These are phyloP conservation scores for Ochlodes sylvanus DNA, from an alignment of 2,888 invertebrate genomes.

Conservation along the genomic window DNA sequence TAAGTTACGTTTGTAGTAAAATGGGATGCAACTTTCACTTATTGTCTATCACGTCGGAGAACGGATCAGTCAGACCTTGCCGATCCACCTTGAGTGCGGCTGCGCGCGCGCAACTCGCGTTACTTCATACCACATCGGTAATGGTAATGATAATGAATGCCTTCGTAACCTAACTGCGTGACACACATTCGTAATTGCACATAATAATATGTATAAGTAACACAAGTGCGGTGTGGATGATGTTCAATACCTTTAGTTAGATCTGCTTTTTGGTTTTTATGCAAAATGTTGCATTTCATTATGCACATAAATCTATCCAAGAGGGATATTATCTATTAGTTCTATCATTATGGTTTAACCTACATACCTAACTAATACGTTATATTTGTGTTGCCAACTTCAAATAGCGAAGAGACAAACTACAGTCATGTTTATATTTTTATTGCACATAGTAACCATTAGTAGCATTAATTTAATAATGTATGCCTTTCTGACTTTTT, in stretches of 20 bases:
- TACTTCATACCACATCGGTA: conserved; percentile 39
- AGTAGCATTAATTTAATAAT: too few relatives aligned
- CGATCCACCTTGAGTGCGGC: conserved; percentile 65
- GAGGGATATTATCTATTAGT: too few relatives aligned
- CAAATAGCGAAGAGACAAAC: too few relatives aligned
- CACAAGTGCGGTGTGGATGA: neutral
- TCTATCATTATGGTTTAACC: too few relatives aligned
- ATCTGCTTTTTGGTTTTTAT: neutral
- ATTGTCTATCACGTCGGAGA: conserved; percentile 62
- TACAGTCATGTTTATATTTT: too few relatives aligned
- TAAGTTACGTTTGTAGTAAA: neutral
- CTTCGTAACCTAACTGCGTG: conserved; percentile 41
- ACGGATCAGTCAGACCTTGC: conserved; percentile 74
- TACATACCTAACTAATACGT: too few relatives aligned
- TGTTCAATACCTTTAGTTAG: neutral
- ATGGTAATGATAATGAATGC: conserved; percentile 47
- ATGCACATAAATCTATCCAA: too few relatives aligned
- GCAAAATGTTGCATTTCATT: neutral
- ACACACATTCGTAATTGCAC: conserved; percentile 46
- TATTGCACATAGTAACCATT: too few relatives aligned
- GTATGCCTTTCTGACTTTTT: too few relatives aligned
- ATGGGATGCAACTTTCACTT: conserved; percentile 63
- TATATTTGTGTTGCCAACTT: too few relatives aligned
- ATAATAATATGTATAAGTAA: neutral
- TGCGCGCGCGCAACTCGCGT: conserved; percentile 52